Evolutionary conservation across 2,113 vertebrate genomes (phyloP), one percentile per base, ranked within the genome.

Genomic region (Sebastes schlegelii): DNA sequence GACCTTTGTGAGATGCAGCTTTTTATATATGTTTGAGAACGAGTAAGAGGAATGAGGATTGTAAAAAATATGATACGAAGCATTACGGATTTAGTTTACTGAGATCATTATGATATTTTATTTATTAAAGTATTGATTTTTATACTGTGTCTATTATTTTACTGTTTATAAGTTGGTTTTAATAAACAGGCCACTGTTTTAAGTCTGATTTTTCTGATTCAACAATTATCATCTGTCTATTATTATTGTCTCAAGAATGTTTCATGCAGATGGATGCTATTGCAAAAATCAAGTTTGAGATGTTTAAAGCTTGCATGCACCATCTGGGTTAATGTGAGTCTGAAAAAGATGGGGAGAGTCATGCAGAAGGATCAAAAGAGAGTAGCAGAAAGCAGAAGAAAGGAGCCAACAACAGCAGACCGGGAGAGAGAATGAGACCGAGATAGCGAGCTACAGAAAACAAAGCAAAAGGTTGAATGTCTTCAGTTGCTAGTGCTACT

Each of bases 381-480:
- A 51, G 13, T 13, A 21, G 55, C 16, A 40, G 23, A 11, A 65
- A 60, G 6, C 5, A 51, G 5, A 49, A 49, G 48, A 51, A 67
- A 51, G 60, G 34, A 67, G 26, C n/a, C 42, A 13, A 48, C 54
- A 74, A 55, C 12, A 10, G 14, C 48, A 57, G 9, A 43, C 4
- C 6, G 1, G 26, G 16, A 57, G 55, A 57, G 64, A 8, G 23
- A 23, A 34, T 19, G 60, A 55, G 45, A 51, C 8, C 16, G 58
- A 57, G 55, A 54, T 51, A 12, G 14, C 6, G 6, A 60, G 43
- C 13, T n/a, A 55, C 5, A 21, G 52, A 49, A 51, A 80, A 70
- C 51, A 70, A 77, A n/a, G 17, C 5, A 8, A 57, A 40, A 51
- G n/a, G 26, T 5, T 55, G 79, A 72, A 49, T 83, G 46, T 43